A percentile compares a stretch with the other conserved stretches of the same genome.
phyloP scores from a whole-genome alignment of 1,140 invertebrate species.

The Anthonomus grandis region DNA sequence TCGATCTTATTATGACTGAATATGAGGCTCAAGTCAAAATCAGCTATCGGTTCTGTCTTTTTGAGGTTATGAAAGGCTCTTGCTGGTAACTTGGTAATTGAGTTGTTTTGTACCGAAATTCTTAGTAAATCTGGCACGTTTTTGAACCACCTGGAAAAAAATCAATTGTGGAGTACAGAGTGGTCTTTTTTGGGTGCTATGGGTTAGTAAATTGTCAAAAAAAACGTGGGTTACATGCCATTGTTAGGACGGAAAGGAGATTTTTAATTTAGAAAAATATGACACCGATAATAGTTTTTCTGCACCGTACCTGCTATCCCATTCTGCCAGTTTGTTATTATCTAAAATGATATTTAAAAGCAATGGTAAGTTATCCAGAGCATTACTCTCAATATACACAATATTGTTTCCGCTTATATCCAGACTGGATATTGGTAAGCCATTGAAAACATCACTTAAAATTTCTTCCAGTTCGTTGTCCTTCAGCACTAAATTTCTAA shows the following conservation, averaged over 20 bases:
- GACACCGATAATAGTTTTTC: background rate
- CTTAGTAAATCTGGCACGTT: slow-evolving; percentile 24
- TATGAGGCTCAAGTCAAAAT: slow-evolving; percentile 24
- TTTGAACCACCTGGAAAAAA: slow-evolving; percentile 29
- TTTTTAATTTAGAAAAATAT: background rate
- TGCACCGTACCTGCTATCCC: slow-evolving; percentile 18
- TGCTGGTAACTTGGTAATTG: slow-evolving; percentile 24
- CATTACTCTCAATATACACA: slow-evolving; percentile 11
- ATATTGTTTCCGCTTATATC: slow-evolving; percentile 30
- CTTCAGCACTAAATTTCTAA: slow-evolving; percentile 25
- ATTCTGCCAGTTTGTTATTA: slow-evolving; percentile 23
- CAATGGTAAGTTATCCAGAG: slow-evolving; percentile 25
- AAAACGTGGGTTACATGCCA: background rate
- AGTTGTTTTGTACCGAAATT: slow-evolving; percentile 29
- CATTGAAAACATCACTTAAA: slow-evolving; percentile 26
- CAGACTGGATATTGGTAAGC: slow-evolving; percentile 21
- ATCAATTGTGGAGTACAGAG: background rate
- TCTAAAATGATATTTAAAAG: slow-evolving; percentile 28
- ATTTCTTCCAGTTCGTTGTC: slow-evolving; percentile 26
- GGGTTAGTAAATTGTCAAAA: background rate
- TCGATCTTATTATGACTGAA: slow-evolving; percentile 33
- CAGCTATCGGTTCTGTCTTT: slow-evolving; percentile 17
- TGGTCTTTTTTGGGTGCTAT: slow-evolving; percentile 2
- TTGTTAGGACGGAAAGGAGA: background rate
- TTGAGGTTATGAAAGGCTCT: slow-evolving; percentile 26